A percentile compares a stretch with the other conserved stretches of the same genome.
Conservation (phyloP, 2,113 vertebrate genomes). For the Neodontobutis hainanensis region DNA sequence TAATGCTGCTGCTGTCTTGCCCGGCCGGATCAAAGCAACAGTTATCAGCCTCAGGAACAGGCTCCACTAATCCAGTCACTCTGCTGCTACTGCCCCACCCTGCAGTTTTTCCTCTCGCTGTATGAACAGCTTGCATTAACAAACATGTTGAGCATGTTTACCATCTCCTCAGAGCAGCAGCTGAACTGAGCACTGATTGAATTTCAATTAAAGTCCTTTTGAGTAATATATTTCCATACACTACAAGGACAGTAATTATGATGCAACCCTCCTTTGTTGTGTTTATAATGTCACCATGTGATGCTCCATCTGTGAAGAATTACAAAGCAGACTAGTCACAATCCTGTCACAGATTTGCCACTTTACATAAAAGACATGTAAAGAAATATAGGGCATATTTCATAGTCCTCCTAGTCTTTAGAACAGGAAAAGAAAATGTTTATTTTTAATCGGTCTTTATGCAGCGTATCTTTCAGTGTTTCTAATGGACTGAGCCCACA, state of each 20-base stretch:
- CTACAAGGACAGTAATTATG: conserved; percentile 5
- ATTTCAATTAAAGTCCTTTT: conserved; percentile 11
- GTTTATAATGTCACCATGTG: conserved; percentile 18
- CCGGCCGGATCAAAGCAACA: conserved; percentile 52
- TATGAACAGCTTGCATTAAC: conserved; percentile 2
- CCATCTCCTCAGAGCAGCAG: background rate
- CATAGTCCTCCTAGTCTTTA: conserved; percentile 32
- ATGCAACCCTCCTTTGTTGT: conserved; percentile 14
- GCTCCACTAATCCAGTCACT: conserved; percentile 47
- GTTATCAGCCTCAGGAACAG: conserved; percentile 51
- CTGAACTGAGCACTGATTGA: background rate
- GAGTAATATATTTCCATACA: background rate
- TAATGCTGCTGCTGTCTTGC: conserved; percentile 22
- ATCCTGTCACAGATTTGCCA: conserved; percentile 13
- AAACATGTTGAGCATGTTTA: background rate
- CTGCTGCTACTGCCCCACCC: conserved; percentile 30
- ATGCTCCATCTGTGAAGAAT: conserved; percentile 14
- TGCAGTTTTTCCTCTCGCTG: conserved; percentile 34
- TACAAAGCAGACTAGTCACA: conserved; percentile 16
- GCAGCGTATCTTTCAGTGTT: conserved; percentile 33
- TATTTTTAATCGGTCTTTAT: conserved; percentile 45
- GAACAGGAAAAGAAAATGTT: conserved; percentile 12
- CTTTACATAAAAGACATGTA: conserved; percentile 38
- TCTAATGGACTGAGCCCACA: conserved; percentile 44
- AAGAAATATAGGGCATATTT: conserved; percentile 55